Evolutionary conservation across 30 jellyfish, hydroid and myxozoan genomes (phyloP).

Genomic region (Aurelia aurita complex sp. Pacific): DNA sequence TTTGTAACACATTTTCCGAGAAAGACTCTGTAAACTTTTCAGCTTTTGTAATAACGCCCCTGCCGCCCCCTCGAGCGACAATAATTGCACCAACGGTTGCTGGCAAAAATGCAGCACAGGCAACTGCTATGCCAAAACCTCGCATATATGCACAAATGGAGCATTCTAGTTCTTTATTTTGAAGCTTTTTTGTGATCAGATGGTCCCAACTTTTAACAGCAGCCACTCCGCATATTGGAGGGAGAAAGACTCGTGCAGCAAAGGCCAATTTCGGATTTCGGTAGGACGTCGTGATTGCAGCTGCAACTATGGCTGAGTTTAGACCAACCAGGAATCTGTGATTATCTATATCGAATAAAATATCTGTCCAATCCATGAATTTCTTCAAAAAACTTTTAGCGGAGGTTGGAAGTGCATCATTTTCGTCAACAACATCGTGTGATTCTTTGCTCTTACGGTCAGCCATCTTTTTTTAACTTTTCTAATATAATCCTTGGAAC

Average conservation of each 20-base stretch:
- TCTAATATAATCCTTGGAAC: too few species aligned
- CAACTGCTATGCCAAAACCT: constrained; percentile 51
- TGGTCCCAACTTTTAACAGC: constrained; percentile 57
- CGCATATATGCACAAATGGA: constrained; percentile 63
- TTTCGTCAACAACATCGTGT: too few species aligned
- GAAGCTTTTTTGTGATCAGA: constrained; percentile 31
- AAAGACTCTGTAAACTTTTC: constrained; percentile 44
- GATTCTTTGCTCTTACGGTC: too few species aligned
- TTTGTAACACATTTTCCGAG: constrained; percentile 38
- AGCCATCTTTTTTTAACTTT: too few species aligned
- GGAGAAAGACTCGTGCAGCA: constrained; percentile 25
- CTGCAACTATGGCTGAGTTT: constrained; percentile 61
- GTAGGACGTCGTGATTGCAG: constrained; percentile 56
- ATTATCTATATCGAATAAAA: constrained; percentile 45
- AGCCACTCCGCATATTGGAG: constrained; percentile 62
- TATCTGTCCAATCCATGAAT: constrained; percentile 29
- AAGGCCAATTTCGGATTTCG: constrained; percentile 36
- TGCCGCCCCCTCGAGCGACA: constrained; percentile 36
- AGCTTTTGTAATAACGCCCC: constrained; percentile 27
- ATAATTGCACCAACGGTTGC: constrained; percentile 49
- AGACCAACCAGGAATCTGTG: constrained; percentile 59
- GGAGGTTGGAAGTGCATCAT: too few species aligned
- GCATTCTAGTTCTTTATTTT: constrained; percentile 47
- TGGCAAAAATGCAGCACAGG: constrained; percentile 56
- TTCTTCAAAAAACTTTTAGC: neutral